Conservation (phyloP, 2,888 invertebrate species). For the Atrina japonica region DNA sequence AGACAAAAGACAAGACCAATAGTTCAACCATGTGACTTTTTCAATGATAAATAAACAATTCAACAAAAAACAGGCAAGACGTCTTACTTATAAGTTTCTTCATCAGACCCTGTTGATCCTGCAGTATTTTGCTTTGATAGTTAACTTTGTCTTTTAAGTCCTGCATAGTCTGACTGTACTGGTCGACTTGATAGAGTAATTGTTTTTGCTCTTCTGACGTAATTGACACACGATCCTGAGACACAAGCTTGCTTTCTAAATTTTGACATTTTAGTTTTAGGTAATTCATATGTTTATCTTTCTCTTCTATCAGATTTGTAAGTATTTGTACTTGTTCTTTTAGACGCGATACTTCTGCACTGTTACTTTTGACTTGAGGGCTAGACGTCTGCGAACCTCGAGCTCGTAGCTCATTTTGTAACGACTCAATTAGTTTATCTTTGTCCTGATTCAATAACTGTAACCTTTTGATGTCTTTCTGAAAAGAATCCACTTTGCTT, state of each 20-base stretch:
- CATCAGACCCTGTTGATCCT: conserved; percentile 7
- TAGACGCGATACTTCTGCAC: neutral
- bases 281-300: neutral
- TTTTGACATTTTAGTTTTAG: neutral
- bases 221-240: neutral
- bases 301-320: neutral
- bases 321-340: conserved; percentile 2
- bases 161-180: conserved; percentile 6
- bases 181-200: conserved; percentile 14
- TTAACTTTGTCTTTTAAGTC: conserved; percentile 13
- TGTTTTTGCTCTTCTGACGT: conserved; percentile 1
- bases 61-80: no score
- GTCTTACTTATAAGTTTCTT: conserved; percentile 14
- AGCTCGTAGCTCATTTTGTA: neutral
- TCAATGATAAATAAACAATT: no score
- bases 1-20: no score
- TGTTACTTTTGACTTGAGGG: neutral
- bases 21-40: no score
- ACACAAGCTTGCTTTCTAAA: neutral
- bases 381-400: neutral
- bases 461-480: neutral
- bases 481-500: conserved; percentile 17
- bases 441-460: conserved; percentile 11
- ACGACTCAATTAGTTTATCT: conserved; percentile 10
- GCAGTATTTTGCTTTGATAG: conserved; percentile 5